A percentile compares a stretch with the other conserved stretches of the same genome.
Evolutionary conservation across 2,888 invertebrate genomes (phyloP).

Genomic region (Resseliella maxima): DNA sequence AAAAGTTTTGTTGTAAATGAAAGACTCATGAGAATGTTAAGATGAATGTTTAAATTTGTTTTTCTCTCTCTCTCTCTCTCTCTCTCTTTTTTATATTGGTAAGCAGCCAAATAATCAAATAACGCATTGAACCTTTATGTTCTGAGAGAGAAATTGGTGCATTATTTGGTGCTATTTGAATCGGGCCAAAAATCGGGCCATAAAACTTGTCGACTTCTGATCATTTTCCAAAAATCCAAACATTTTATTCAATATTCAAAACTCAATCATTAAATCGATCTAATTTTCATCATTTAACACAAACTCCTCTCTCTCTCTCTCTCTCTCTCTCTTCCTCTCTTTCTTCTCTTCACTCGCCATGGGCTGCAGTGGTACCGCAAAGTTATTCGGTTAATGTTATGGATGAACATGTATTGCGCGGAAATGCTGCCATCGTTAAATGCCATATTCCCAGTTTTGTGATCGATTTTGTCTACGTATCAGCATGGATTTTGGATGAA

Average conservation of each 20-base stretch:
- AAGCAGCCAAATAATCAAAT: too few species aligned
- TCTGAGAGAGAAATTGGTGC: too few species aligned
- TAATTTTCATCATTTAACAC: background rate
- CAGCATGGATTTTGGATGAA: conserved; percentile 87
- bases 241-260: background rate
- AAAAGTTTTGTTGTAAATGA: too few species aligned
- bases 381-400: conserved; percentile 89
- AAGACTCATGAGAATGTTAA: too few species aligned
- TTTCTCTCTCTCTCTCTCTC: too few species aligned
- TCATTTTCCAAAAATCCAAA: too few species aligned
- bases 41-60: too few species aligned
- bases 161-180: too few species aligned
- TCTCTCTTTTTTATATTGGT: too few species aligned
- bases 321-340: background rate
- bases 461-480: conserved; percentile 87
- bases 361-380: conserved; percentile 84
- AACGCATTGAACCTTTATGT: too few species aligned
- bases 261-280: background rate
- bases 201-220: too few species aligned
- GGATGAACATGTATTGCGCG: conserved; percentile 91
- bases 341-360: background rate
- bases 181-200: too few species aligned
- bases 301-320: background rate
- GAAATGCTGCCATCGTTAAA: conserved; percentile 91
- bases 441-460: conserved; percentile 95